Evolutionary conservation across 2,797 vertebrate genomes (phyloP), one percentile per base, ranked within the genome.

Genomic region (Tragopan temminckii): DNA sequence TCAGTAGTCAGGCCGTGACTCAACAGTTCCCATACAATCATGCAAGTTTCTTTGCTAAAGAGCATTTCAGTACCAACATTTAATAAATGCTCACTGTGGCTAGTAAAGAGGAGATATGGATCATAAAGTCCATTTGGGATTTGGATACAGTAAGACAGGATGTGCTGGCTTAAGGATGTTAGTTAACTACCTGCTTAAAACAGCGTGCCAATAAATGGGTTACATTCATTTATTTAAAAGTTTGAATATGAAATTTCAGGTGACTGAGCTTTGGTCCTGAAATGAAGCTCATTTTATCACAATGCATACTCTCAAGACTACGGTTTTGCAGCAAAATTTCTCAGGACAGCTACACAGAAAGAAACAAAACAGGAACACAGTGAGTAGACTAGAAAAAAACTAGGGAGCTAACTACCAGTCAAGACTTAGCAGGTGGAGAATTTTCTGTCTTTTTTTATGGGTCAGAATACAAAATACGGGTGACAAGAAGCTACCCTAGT

Each of bases 381-480:
- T 11, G 36, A 13, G 19, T 53, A n/a, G 21, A 64, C 40, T 85
- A 45, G 71, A 84, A 86, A 58, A 45, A 80, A 69, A 45, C 25
- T 61, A 81, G 36, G 21, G 42, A 77, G 31, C 27, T 67, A 53
- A 70, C 18, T 48, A 46, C 42, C 35, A 75, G 31, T 53, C 42
- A 75, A 52, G 67, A 50, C 43, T 62, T 48, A 52, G 25, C 19
- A 88, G 67, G 50, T 74, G 31, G 70, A 77, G 36, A 40, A 46
- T 84, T 75, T 84, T 64, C 43, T 68, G n/a, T 72, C 62, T 69
- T 83, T 75, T 76, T 67, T 68, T 74, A 57, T 5, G 12, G 55
- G 14, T 80, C 8, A 86, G 62, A 72, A 88, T 46, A 57, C 52
- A 83, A 94, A 88, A 64, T 45, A 85, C 17, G 31, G 31, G 61